Conservation (phyloP, 1,140 invertebrate genomes). For the Brachionus plicatilis region DNA sequence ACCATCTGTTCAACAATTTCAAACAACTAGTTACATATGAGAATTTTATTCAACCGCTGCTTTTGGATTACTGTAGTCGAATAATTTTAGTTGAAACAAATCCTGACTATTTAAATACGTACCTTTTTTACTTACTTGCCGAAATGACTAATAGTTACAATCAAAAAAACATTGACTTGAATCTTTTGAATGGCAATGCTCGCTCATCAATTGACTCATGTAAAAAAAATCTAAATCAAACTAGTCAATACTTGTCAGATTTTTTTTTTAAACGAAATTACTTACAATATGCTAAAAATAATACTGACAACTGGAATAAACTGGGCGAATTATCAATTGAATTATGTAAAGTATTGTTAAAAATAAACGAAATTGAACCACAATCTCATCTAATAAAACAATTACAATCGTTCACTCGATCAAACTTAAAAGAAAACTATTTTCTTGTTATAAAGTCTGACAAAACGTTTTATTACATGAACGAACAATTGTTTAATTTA, state of each 20-base stretch:
- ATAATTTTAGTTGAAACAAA: slow-evolving; percentile 14
- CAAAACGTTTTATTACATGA: not conserved
- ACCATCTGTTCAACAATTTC: not conserved
- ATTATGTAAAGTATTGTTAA: not conserved
- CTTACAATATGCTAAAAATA: not conserved
- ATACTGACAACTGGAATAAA: not conserved
- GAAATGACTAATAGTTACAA: not conserved
- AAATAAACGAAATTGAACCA: not conserved
- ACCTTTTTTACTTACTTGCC: not conserved
- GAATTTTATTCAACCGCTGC: not conserved
- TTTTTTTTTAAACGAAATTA: slow-evolving; percentile 28
- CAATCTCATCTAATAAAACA: not conserved
- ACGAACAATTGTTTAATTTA: slow-evolving; percentile 26
- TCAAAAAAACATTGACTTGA: not conserved
- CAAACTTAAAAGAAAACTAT: not conserved
- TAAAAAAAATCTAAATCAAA: not conserved
- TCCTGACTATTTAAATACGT: not conserved
- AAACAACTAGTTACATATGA: not conserved
- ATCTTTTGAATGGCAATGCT: not conserved
- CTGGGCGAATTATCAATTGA: not conserved
- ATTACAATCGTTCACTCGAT: not conserved
- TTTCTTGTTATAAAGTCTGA: not conserved
- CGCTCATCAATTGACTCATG: not conserved
- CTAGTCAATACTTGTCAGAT: not conserved
- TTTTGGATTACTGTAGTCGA: not conserved